Base-by-base conservation (phyloP, 2,113 vertebrate species). In the Atlantisia rogersi region DNA sequence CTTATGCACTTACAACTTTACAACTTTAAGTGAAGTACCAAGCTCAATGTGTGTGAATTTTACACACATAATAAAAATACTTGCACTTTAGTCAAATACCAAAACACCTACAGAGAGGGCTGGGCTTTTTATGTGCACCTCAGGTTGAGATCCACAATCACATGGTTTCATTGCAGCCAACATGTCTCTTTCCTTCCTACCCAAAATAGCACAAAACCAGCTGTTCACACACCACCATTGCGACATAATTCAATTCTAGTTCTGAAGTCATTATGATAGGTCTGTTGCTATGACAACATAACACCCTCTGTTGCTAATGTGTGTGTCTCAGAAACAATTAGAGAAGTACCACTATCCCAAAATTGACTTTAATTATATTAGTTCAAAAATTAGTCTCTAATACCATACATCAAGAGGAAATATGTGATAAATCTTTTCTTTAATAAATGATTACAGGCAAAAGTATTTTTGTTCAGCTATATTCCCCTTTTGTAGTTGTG, bases 321-420 rank as follows among this genome's bases (percentile, higher is more conserved):
- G 0, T 84, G 46, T 65, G 21, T 86, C 82, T 94, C 62, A 79
- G 62, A 95, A 96, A 92, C 60, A 92, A 81, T 86, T 93, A 84
- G 39, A 93, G 35, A 92, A 83, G 26, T 88, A 78, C 73, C 39
- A 86, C 80, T 84, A 44, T 71, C 56, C 86, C 9, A 31, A 90
- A 86, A 86, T 29, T 93, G 35, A 76, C 32, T 93, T 88, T 73
- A 86, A 94, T 93, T 75, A 82, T 65, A 79, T 95, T 86, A 68
- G 50, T 86, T 86, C 6, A 84, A 89, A 96, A 86, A 86, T 78
- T 68, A 91, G 29, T 68, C 69, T 82, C 16, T 90, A 58, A 88
- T 90, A 75, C 11, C 20, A 62, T 46, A 44, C 12, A 75, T 1
- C 0, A 9, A 11, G 15, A 39, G 50, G 25, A 92, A 21, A 26